A percentile compares a stretch with the other conserved stretches of the same genome.
Evolutionary conservation across 2,113 vertebrate genomes (phyloP).

Genomic region (Rhinogobius similis): DNA sequence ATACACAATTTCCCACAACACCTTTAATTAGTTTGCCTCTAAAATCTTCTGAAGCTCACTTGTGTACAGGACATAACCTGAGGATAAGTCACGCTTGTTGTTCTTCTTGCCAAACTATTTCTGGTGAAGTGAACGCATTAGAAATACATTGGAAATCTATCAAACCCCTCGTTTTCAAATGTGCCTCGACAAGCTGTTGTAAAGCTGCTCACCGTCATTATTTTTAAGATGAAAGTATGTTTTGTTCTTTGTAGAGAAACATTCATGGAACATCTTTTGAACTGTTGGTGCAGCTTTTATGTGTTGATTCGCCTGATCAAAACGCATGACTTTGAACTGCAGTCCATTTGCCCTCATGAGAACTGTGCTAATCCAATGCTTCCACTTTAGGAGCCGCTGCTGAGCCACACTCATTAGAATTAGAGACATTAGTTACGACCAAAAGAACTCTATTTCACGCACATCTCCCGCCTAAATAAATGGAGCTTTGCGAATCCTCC

Average conservation of each 20-base stretch:
- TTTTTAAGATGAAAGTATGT: slow-evolving; percentile 46
- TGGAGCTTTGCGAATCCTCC: slow-evolving; percentile 73
- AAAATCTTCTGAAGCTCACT: slow-evolving; percentile 14
- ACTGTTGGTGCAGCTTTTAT: slow-evolving; percentile 38
- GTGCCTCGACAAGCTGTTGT: slow-evolving; percentile 19
- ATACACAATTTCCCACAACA: neutral
- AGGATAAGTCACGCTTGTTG: slow-evolving; percentile 24
- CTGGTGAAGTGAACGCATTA: slow-evolving; percentile 19
- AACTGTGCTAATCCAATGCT: slow-evolving; percentile 61
- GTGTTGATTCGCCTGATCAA: slow-evolving; percentile 41
- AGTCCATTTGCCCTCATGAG: slow-evolving; percentile 66
- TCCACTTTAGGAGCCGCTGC: slow-evolving; percentile 65
- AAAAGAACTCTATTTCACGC: slow-evolving; percentile 75
- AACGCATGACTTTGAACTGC: slow-evolving; percentile 57
- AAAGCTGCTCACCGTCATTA: slow-evolving; percentile 2
- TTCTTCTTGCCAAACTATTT: slow-evolving; percentile 32
- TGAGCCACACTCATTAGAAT: slow-evolving; percentile 67
- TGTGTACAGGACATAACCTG: slow-evolving; percentile 17
- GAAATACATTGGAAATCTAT: slow-evolving; percentile 32
- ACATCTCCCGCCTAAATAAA: slow-evolving; percentile 73
- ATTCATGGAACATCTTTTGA: slow-evolving; percentile 25
- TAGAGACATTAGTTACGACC: slow-evolving; percentile 74
- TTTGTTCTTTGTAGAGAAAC: slow-evolving; percentile 21
- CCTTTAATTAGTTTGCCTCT: slow-evolving; percentile 1
- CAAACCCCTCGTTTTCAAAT: slow-evolving; percentile 33